Evolutionary conservation across 1,140 invertebrate species (phyloP), one percentile per base, ranked within the genome.

Genomic region (Oreohelix idahoensis): DNA sequence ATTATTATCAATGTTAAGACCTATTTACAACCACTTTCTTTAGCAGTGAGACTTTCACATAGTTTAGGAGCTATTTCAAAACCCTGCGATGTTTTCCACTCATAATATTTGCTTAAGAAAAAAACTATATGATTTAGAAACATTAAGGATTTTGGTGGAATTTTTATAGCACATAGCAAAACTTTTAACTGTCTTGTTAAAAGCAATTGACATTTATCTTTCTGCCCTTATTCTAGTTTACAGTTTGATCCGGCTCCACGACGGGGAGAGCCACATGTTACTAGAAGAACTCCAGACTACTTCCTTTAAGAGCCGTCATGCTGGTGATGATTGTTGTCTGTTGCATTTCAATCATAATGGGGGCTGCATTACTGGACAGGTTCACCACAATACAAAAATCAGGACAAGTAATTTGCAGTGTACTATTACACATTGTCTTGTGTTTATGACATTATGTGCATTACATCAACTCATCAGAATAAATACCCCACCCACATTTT

Each of bases 241-340:
- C 98, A 99, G 94, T 99, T 99, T 95, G 98, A 99, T 94, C 98
- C 98, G 90, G 98, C 98, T 92, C 98, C 98, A 87, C 95, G 99
- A 93, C 96, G 98, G 93, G 98, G 98, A 83, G 99, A 99, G 93
- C 98, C 99, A 88, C 98, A 99, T 93, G 98, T 99, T 85, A 99
- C 99, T 88, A 96, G 98, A 94, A 96, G 98, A 94, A 99, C 99
- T 92, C 99, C 99, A 86, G 98, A 99, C 94, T 99, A 99, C 94
- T 99, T 99, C 96, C 96, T 99, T 93, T 99, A 98, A 94, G 83
- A 35, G 45, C 32, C 74, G 0, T 26, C 73, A 36, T 71, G 17
- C n/a, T 29, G 42, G 58, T 49, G 49, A 26, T 45, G 1, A 75
- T 35, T 32, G 29, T 66, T 66, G 63, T 66, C 63, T 66, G 63